Evolutionary conservation across 2,888 invertebrate species (phyloP), one percentile per base, ranked within the genome.

Genomic region (Tenthredo scrophulariae): DNA sequence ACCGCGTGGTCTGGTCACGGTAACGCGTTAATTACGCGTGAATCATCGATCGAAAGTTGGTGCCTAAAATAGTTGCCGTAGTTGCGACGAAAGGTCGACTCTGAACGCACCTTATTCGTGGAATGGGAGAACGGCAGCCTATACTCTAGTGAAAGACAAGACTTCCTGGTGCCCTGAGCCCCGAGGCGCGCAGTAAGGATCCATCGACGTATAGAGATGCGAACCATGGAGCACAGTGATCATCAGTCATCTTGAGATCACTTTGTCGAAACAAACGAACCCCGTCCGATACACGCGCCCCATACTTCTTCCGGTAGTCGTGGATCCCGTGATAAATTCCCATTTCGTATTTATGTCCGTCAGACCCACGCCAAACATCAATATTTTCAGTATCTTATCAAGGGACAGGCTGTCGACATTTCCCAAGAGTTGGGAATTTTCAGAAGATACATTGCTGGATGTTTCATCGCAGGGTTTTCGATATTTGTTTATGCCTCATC

Each of bases 171-270:
- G 22, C 26, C n/a, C 26, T 13, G 13, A 26, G 46, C 22, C n/a
- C 46, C 3, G 75, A 26, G 26, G 43, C 46, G 26, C 15, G n/a
- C 7, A 22, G 75, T 46, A 46, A 26, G 26, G 46, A 77, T 77
- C 74, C 15, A 43, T 74, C 74, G 74, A 74, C 43, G 43, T 26
- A 43, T 74, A 40, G 74, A 74, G 43, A 74, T 77, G 29, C 18
- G 13, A 54, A 26, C 6, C 29, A 18, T 50, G 29, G 54, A 77
- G 54, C 18, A 77, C 0, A 18, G 54, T 29, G 77, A 77, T 29
- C 77, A 77, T 77, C 54, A 50, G 77, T 77, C 77, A 77, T 77
- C 50, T 46, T 22, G 54, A 77, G 77, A 77, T 77, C 77, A 77
- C 54, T 77, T 77, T 50, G 77, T 77, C 77, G 77, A 77, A 77